Conservation (phyloP, 2,888 invertebrate genomes). For the Merodon equestris region DNA sequence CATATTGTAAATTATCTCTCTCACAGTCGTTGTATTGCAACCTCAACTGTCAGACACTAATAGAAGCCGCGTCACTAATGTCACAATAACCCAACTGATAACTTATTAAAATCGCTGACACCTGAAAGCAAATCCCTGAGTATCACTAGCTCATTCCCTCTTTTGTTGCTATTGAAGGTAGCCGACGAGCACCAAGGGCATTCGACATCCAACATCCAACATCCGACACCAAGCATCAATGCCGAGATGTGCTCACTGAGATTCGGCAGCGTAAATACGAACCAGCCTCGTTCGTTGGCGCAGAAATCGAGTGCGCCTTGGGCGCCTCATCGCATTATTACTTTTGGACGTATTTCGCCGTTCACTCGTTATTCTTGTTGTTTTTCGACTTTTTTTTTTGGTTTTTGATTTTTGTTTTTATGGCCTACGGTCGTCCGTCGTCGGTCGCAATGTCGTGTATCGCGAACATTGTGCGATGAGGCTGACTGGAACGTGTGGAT, state of each 20-base stretch:
- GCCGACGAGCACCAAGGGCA: conserved; percentile 8
- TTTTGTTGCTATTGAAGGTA: conserved; percentile 33
- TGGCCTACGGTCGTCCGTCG: no score
- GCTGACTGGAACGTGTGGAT: conserved; percentile 42
- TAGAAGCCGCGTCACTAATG: conserved; percentile 54
- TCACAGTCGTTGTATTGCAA: neutral
- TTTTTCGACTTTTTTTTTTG: neutral
- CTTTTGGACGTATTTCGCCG: conserved; percentile 57
- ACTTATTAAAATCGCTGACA: conserved; percentile 74
- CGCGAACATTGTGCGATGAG: neutral
- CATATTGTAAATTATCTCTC: conserved; percentile 39
- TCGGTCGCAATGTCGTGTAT: neutral
- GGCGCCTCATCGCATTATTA: conserved; percentile 59
- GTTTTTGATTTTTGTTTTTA: no score
- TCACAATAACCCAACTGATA: conserved; percentile 67
- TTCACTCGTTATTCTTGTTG: conserved; percentile 20
- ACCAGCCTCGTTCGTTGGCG: conserved; percentile 34
- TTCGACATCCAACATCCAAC: neutral
- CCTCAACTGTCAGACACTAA: neutral
- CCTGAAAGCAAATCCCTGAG: conserved; percentile 74
- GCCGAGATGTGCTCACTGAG: conserved; percentile 5
- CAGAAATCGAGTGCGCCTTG: conserved; percentile 47
- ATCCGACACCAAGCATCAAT: neutral
- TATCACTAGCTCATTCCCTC: conserved; percentile 44
- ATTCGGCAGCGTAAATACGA: conserved; percentile 32